These are phyloP conservation scores for Eulacestoma nigropectus DNA, from an alignment of 2,113 vertebrate species.

Conservation along the genomic window DNA sequence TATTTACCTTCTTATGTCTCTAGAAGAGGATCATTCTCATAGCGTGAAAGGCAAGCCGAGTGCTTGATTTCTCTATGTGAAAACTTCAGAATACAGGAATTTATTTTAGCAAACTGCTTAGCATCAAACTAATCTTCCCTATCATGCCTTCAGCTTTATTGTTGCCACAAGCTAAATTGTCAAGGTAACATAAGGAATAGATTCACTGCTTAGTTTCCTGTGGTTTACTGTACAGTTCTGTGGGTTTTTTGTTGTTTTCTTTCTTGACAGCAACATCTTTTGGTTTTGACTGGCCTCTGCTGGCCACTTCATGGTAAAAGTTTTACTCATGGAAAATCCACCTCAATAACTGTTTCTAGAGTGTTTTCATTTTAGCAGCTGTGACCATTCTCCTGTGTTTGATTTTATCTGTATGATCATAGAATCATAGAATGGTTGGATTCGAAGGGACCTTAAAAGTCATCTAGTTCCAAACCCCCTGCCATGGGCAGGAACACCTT, in stretches of 20 bases:
- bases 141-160: neutral
- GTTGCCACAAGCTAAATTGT: neutral
- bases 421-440: neutral
- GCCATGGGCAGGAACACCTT: neutral
- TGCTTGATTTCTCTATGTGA: neutral
- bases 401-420: neutral
- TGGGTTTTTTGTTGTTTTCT: neutral
- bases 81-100: neutral
- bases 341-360: neutral
- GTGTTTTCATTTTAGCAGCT: constrained; percentile 31
- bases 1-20: neutral
- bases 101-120: neutral
- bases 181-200: constrained; percentile 47
- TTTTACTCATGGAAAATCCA: neutral
- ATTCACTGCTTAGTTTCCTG: neutral
- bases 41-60: neutral
- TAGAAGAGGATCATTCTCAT: neutral
- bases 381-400: neutral
- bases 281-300: constrained; percentile 63
- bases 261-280: constrained; percentile 29
- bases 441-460: neutral
- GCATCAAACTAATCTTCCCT: neutral
- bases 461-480: neutral
- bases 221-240: neutral
- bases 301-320: constrained; percentile 28